phyloP scores from a whole-genome alignment of 2,797 vertebrate species.

The Florisuga fusca region DNA sequence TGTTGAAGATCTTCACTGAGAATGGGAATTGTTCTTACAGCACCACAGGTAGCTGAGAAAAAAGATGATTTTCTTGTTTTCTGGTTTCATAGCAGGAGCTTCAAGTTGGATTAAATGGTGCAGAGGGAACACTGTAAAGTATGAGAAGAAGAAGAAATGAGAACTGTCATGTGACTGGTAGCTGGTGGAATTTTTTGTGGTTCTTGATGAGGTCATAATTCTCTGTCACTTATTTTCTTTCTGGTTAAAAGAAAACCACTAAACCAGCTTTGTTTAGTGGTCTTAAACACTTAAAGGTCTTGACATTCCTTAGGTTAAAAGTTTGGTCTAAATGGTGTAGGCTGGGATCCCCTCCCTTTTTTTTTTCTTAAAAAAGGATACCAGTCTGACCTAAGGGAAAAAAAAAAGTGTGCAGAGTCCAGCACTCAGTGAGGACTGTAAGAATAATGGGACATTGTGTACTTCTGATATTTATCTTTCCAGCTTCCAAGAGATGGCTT shows the following conservation, averaged over 20 bases:
- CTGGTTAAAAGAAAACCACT: too few relatives aligned
- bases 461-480: slow-evolving; percentile 14
- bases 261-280: background rate
- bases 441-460: slow-evolving; percentile 25
- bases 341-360: background rate
- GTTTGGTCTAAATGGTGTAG: background rate
- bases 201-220: background rate
- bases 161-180: background rate
- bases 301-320: background rate
- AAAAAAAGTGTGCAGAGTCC: background rate
- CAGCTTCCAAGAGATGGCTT: slow-evolving; percentile 22
- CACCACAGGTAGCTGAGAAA: slow-evolving; percentile 5
- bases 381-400: background rate
- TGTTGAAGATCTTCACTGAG: background rate
- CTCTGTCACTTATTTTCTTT: background rate
- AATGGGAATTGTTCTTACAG: background rate
- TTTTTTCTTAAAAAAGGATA: background rate
- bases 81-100: slow-evolving; percentile 1
- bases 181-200: background rate
- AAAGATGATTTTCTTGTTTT: background rate
- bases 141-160: background rate
- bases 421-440: background rate
- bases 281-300: background rate
- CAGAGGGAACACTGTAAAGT: background rate
- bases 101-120: background rate